Evolutionary conservation across 2,888 invertebrate species (phyloP), one percentile per base, ranked within the genome.

Genomic region (Heteromyza rotundicornis): DNA sequence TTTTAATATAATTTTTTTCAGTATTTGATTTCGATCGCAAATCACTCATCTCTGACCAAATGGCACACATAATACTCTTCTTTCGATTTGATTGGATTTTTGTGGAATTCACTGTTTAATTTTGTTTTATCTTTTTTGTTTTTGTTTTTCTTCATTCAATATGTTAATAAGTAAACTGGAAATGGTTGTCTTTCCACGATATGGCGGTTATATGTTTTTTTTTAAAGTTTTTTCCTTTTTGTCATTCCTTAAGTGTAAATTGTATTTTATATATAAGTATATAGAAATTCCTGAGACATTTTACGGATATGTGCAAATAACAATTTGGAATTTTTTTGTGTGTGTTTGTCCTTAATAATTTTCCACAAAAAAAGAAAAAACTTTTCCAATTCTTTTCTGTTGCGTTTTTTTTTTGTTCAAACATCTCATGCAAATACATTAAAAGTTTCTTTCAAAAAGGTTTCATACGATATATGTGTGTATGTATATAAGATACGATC

Each of bases 221-320:
- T n/a, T 40, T 40, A 10, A 40, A 40, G 10, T 40, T n/a, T n/a
- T n/a, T 27, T 10, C 50, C 35, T 51, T 53, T 51, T 12, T 24
- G 23, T 16, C 32, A 19, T 53, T 32, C 2, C 19, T 24, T 44
- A 27, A 50, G 27, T 59, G 24, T 59, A 19, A n/a, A n/a, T n/a
- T n/a, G n/a, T n/a, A n/a, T 58, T 58, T 17, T 44, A n/a, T 44
- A 5, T 44, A n/a, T 14, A n/a, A 7, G 27, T 57, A n/a, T 32
- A 44, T 53, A 66, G 69, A 77, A 77, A 72, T 79, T 79, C 79
- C 79, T 79, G 79, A 79, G 79, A 78, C 72, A 73, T 70, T 77
- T 74, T 71, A 71, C 70, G 75, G 81, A 82, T 82, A 81, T 81
- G 81, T 80, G 78, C 75, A 75, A 77, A 74, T 77, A 74, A 73